These are phyloP conservation scores for Microplitis manilae DNA, from an alignment of 2,888 invertebrate species.

Conservation along the genomic window DNA sequence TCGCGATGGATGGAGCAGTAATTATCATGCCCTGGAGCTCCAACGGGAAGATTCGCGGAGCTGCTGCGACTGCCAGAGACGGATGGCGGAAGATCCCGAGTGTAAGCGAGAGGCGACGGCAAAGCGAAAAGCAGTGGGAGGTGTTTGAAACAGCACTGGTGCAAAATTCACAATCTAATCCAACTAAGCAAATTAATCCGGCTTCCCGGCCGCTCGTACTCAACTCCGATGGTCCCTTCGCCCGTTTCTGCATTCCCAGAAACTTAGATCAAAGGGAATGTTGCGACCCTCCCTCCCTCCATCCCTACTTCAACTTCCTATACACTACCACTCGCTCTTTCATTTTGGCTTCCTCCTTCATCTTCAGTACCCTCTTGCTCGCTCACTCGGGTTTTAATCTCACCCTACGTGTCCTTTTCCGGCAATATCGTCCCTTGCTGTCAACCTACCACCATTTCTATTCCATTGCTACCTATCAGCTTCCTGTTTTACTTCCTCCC, in stretches of 20 bases:
- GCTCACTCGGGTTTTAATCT: not conserved
- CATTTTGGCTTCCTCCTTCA: conserved; percentile 29
- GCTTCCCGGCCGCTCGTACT: conserved; percentile 51
- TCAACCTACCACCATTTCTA: conserved; percentile 18
- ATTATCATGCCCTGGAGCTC: conserved; percentile 55
- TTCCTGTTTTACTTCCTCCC: conserved; percentile 15
- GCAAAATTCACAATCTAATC: conserved; percentile 66
- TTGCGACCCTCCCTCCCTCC: conserved; percentile 38
- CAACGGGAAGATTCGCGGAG: conserved; percentile 24
- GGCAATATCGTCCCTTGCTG: conserved; percentile 38
- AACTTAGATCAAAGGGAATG: conserved; percentile 64
- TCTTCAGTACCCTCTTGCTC: conserved; percentile 32
- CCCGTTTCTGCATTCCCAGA: conserved; percentile 60
- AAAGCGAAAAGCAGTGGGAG: conserved; percentile 40
- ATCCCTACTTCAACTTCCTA: conserved; percentile 14
- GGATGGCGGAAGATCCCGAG: conserved; percentile 17
- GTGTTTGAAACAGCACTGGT: conserved; percentile 58
- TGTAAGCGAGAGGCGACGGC: conserved; percentile 21
- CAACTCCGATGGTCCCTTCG: conserved; percentile 52
- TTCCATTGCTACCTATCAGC: conserved; percentile 21
- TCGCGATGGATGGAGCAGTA: conserved; percentile 56
- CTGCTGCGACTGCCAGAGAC: not conserved
- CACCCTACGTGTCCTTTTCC: conserved; percentile 19
- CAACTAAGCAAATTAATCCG: conserved; percentile 66
- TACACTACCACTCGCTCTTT: conserved; percentile 38